Conservation (phyloP, 92 coral and sea anemone genomes). For the Virgularia gustaviana region DNA sequence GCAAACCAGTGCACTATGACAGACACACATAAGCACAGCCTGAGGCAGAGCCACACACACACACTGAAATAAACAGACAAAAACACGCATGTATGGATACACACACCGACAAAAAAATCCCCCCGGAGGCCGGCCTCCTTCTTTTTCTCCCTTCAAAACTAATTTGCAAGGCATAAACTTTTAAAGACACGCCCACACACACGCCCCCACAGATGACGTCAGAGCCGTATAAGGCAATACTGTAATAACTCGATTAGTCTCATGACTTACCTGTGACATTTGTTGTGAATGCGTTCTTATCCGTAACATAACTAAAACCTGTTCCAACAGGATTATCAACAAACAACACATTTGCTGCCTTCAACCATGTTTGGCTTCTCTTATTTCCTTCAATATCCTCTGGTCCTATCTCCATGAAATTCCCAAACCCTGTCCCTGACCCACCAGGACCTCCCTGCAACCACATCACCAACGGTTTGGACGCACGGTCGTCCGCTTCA, state of each 20-base stretch:
- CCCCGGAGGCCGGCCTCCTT: too few relatives aligned
- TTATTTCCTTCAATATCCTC: constrained; percentile 68
- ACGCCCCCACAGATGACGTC: constrained; percentile 2
- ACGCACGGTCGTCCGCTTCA: constrained; percentile 34
- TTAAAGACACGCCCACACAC: constrained; percentile 3
- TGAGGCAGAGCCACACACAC: too few relatives aligned
- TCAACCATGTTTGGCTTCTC: constrained; percentile 80
- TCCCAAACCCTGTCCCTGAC: constrained; percentile 90
- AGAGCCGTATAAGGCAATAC: too few relatives aligned
- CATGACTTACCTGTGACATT: constrained; percentile 67
- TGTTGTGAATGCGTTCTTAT: constrained; percentile 73
- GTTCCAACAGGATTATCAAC: constrained; percentile 95
- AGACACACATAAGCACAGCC: too few relatives aligned
- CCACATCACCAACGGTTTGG: constrained; percentile 86
- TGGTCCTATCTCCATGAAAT: constrained; percentile 91
- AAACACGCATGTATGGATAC: not conserved
- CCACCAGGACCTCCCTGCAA: constrained; percentile 97
- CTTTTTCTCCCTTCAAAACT: too few relatives aligned
- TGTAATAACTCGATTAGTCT: too few relatives aligned
- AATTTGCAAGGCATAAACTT: constrained; percentile 1
- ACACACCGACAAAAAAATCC: not conserved
- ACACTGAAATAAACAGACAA: not conserved
- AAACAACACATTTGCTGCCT: constrained; percentile 79
- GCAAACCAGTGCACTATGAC: too few relatives aligned
- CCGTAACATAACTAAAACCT: constrained; percentile 88